Base-by-base conservation (phyloP, 2,113 vertebrate genomes). In the Larimichthys polyactis region DNA sequence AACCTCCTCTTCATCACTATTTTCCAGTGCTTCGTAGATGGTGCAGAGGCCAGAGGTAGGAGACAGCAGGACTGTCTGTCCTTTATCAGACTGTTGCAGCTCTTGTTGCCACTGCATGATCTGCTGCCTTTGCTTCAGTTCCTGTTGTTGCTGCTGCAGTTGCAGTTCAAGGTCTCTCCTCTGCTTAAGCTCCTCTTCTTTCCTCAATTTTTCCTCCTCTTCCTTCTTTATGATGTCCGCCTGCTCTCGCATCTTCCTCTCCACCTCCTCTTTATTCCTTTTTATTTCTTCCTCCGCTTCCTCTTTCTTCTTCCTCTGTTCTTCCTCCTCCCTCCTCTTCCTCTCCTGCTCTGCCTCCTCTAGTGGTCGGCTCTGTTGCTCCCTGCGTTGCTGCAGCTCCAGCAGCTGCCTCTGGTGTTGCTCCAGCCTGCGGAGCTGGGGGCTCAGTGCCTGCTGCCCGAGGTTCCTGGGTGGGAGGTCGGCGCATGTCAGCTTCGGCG, bases 21-120 rank as follows among this genome's bases (percentile, higher is more conserved):
- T 90, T 84, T 96, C 94, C 73, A 95, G 78, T 1, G 92, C 90
- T 71, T 96, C 95, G 7, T 95, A 96, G 72, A 96, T 96, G 55
- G 95, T 96, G 81, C 93, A 91, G 60, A 95, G 94, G 24, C 91
- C 94, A 0, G 94, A 94, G 49, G 93, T 91, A 0, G 95, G 92
- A 0, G 94, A 94, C 48, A 93, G 81, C 57, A 91, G 64, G 22
- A 79, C 76, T 0, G 89, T 19, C 72, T 87, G 86, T 1, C 44
- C 77, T 74, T 90, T 88, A 6, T 77, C 85, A 0, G 87, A 65
- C 75, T 90, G 76, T 12, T 92, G 90, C 71, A 94, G 86, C 83
- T 94, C 93, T 48, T 93, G 89, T 64, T 94, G 93, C 94, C 93
- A 92, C 79, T 94, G 91, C 85, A 94, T 81, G 57, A 94, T 91